A percentile compares a stretch with the other conserved stretches of the same genome.
Evolutionary conservation across 2,113 vertebrate genomes (phyloP).

Genomic region (Apodemus sylvaticus): DNA sequence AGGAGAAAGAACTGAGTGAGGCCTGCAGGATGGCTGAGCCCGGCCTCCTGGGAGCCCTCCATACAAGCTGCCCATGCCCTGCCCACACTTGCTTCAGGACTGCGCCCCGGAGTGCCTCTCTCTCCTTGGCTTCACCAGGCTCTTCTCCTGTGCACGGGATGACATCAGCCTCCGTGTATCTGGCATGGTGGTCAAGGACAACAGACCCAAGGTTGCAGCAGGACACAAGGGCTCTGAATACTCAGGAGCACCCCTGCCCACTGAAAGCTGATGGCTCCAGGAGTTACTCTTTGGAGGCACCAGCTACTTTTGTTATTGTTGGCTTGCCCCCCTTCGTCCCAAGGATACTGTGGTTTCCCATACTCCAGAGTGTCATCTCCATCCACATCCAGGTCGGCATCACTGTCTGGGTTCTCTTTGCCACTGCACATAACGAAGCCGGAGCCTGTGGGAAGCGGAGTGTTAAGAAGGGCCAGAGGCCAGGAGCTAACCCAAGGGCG

Average conservation of each 20-base stretch:
- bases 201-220: not conserved
- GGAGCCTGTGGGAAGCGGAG: slow-evolving; percentile 88
- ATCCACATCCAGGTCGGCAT: slow-evolving; percentile 97
- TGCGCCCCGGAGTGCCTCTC: slow-evolving; percentile 96
- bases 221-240: not conserved
- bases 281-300: not conserved
- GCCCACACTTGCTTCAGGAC: slow-evolving; percentile 94
- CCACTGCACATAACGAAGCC: slow-evolving; percentile 97
- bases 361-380: slow-evolving; percentile 99
- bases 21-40: not conserved
- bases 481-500: not conserved
- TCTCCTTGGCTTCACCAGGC: slow-evolving; percentile 97
- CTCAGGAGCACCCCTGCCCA: not conserved
- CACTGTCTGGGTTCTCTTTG: slow-evolving; percentile 98
- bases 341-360: slow-evolving; percentile 99
- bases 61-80: not conserved
- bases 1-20: slow-evolving; percentile 6
- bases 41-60: not conserved
- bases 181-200: slow-evolving; percentile 88
- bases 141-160: slow-evolving; percentile 99
- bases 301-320: not conserved
- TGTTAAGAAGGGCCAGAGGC: slow-evolving; percentile 34
- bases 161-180: slow-evolving; percentile 98
- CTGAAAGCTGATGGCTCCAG: not conserved
- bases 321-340: slow-evolving; percentile 34